Conservation (phyloP, 2,797 vertebrate species). For the Gastrophryne carolinensis region DNA sequence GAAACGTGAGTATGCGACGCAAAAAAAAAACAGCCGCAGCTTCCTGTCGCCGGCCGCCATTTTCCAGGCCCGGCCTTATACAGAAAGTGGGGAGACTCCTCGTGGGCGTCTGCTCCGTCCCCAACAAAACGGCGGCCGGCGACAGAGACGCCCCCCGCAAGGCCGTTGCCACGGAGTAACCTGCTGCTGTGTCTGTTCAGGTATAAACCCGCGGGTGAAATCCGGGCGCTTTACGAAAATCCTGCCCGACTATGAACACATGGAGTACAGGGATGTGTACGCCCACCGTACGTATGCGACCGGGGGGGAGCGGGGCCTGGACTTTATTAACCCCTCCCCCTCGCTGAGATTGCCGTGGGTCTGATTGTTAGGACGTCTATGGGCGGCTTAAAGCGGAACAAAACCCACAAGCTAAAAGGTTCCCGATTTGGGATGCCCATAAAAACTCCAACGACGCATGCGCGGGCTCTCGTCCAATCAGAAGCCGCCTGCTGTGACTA, state of each 20-base stretch:
- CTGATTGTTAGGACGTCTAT: too few relatives aligned
- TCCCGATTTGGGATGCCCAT: too few relatives aligned
- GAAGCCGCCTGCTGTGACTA: too few relatives aligned
- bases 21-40: too few relatives aligned
- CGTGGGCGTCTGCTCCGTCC: too few relatives aligned
- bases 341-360: too few relatives aligned
- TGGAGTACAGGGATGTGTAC: conserved; percentile 88
- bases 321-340: background rate
- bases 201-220: conserved; percentile 89
- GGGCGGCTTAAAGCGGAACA: too few relatives aligned
- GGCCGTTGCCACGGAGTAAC: conserved; percentile 32
- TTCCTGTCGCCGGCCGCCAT: background rate
- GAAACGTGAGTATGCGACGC: conserved; percentile 83
- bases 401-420: too few relatives aligned
- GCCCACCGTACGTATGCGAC: conserved; percentile 81
- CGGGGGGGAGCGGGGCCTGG: too few relatives aligned
- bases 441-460: too few relatives aligned
- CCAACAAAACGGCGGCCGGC: conserved; percentile 18
- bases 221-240: conserved; percentile 92
- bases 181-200: conserved; percentile 80
- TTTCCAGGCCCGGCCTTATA: background rate
- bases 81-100: too few relatives aligned
- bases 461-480: too few relatives aligned
- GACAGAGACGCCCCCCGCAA: background rate
- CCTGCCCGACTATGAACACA: conserved; percentile 91